Percentiles rank a stretch among this genome's conserved stretches.
phyloP scores from a whole-genome alignment of 2,797 vertebrate species.

The Trematomus bernacchii region DNA sequence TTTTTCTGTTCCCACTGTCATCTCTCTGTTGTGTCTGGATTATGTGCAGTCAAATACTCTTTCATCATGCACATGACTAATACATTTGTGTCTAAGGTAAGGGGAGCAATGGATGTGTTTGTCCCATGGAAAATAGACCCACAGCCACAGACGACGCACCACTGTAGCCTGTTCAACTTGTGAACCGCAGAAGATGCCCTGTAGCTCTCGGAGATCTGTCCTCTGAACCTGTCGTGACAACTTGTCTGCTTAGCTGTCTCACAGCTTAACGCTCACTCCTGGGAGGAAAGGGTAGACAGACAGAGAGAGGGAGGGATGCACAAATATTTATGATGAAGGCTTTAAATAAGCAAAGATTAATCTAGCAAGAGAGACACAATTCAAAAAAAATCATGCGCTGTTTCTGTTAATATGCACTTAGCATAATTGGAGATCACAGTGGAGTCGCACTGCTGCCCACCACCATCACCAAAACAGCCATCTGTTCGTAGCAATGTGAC shows the following conservation, averaged over 20 bases:
- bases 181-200: constrained; percentile 31
- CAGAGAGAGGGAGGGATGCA: neutral
- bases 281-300: neutral
- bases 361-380: constrained; percentile 55
- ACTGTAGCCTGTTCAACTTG: constrained; percentile 18
- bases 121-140: constrained; percentile 11
- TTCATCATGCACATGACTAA: constrained; percentile 19
- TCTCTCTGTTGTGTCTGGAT: neutral
- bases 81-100: constrained; percentile 4
- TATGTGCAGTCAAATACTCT: constrained; percentile 12
- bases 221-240: constrained; percentile 47
- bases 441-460: constrained; percentile 46
- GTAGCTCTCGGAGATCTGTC: constrained; percentile 22
- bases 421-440: constrained; percentile 69
- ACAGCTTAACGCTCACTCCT: constrained; percentile 12
- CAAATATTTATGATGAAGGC: constrained; percentile 60
- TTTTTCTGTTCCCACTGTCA: constrained; percentile 1
- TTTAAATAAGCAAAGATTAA: constrained; percentile 70
- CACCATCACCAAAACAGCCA: constrained; percentile 56
- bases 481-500: constrained; percentile 62
- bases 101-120: neutral
- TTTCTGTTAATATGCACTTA: constrained; percentile 63
- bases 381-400: constrained; percentile 52
- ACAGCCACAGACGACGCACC: constrained; percentile 18
- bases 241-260: constrained; percentile 30